phyloP scores from a whole-genome alignment of 2,113 vertebrate species.

The Pimephales promelas region DNA sequence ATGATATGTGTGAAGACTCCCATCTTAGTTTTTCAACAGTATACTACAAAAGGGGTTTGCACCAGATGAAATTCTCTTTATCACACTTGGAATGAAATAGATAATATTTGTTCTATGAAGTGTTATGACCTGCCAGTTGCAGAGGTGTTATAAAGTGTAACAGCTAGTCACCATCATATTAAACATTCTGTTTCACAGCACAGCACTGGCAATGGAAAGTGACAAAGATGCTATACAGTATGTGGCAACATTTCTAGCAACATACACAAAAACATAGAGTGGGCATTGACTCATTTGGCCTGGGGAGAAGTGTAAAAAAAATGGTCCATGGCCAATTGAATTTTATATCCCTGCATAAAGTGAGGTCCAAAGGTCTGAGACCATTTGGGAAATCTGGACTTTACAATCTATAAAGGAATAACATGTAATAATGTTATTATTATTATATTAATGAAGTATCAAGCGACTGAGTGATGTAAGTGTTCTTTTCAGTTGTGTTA shows the following conservation, averaged over 20 bases:
- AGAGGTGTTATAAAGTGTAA: conserved; percentile 21
- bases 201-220: not conserved
- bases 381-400: no score
- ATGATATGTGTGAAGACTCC: conserved; percentile 3
- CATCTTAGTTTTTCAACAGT: not conserved
- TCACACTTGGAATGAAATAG: not conserved
- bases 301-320: not conserved
- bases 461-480: not conserved
- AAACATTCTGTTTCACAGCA: conserved; percentile 31
- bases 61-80: not conserved
- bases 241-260: not conserved
- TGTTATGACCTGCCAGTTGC: conserved; percentile 24
- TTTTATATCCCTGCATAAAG: not conserved
- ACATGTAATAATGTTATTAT: not conserved
- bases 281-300: not conserved
- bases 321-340: not conserved
- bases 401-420: no score
- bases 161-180: conserved; percentile 5
- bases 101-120: not conserved
- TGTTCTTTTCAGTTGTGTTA: no score
- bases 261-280: not conserved
- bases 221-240: conserved; percentile 27
- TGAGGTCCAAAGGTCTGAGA: not conserved
- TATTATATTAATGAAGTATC: not conserved
- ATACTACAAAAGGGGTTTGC: not conserved